Evolutionary conservation across 1,140 invertebrate species (phyloP).

Genomic region (Campoletis sonorensis): DNA sequence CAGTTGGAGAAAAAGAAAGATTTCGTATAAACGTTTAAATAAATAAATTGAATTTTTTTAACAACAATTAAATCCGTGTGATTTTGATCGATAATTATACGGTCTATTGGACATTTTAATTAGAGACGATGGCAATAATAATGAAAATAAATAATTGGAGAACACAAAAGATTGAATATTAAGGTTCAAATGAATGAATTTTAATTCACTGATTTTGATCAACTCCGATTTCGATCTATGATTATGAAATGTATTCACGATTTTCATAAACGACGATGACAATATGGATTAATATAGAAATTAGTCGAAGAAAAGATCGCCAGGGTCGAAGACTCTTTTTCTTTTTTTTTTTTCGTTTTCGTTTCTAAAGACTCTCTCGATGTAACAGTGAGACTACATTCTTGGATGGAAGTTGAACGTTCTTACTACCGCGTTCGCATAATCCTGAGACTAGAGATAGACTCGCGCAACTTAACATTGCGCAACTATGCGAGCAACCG

Average conservation of each 20-base stretch:
- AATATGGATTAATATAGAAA: slow-evolving; percentile 8
- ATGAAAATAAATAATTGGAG: background rate
- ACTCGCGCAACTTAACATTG: slow-evolving; percentile 42
- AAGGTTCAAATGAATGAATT: no score
- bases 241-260: background rate
- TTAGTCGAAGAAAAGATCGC: background rate
- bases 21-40: background rate
- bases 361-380: slow-evolving; percentile 36
- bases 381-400: slow-evolving; percentile 41
- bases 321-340: background rate
- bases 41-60: no score
- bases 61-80: no score
- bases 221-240: no score
- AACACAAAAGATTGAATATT: background rate
- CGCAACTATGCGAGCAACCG: slow-evolving; percentile 29
- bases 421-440: slow-evolving; percentile 52
- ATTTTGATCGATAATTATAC: no score
- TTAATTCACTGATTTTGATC: no score
- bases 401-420: slow-evolving; percentile 28
- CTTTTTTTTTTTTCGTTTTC: no score
- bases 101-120: no score
- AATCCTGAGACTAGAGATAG: slow-evolving; percentile 40
- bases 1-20: background rate
- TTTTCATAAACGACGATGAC: background rate
- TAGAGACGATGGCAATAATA: no score